Conservation (phyloP, 2,113 vertebrate genomes). For the Scortum barcoo region DNA sequence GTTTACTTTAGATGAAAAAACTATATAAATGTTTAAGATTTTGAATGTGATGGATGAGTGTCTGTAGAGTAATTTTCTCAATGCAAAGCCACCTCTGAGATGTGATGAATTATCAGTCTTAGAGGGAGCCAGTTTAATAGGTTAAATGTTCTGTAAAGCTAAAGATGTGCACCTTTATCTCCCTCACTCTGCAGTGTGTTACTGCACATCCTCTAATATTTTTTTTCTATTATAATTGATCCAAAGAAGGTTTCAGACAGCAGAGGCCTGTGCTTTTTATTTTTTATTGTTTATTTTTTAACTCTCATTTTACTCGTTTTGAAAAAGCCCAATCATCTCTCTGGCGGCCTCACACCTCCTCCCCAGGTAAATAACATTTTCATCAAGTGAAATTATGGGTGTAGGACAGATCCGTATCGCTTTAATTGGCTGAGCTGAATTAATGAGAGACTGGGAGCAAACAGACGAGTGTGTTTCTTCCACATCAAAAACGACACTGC, state of each 20-base stretch:
- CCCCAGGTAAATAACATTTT: slow-evolving; percentile 34
- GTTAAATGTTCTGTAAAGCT: neutral
- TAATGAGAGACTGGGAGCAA: slow-evolving; percentile 43
- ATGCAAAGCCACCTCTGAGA: neutral
- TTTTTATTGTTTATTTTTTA: no score
- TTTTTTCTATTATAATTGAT: slow-evolving; percentile 33
- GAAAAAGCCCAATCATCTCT: slow-evolving; percentile 23
- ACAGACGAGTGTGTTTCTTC: slow-evolving; percentile 13
- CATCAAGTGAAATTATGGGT: slow-evolving; percentile 57
- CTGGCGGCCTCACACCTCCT: slow-evolving; percentile 33
- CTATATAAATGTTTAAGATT: neutral
- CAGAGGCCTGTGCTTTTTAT: slow-evolving; percentile 47
- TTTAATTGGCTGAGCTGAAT: slow-evolving; percentile 48
- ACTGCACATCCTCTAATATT: neutral
- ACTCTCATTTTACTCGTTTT: slow-evolving; percentile 34
- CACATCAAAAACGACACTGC: slow-evolving; percentile 60
- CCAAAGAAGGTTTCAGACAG: neutral
- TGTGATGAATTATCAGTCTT: neutral
- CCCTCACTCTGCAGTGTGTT: neutral
- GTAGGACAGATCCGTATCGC: slow-evolving; percentile 58
- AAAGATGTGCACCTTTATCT: neutral
- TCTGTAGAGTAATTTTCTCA: neutral
- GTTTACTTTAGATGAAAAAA: neutral
- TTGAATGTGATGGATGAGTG: slow-evolving; percentile 11
- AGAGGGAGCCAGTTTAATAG: neutral